phyloP scores from a whole-genome alignment of 2,113 vertebrate genomes.

The Nerophis ophidion region DNA sequence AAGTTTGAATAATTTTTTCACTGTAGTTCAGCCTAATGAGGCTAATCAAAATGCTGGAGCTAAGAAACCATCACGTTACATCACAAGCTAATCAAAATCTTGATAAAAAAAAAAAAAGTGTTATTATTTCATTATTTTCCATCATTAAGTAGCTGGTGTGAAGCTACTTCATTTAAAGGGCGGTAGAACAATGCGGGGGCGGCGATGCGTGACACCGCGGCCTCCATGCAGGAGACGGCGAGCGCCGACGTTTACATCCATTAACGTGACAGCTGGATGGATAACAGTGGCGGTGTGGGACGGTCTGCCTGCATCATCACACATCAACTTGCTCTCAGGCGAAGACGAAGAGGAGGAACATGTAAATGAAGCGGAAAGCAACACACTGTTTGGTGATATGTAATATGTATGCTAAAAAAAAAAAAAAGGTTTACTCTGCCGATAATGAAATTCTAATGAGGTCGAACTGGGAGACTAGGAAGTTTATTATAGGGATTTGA shows the following conservation, averaged over 20 bases:
- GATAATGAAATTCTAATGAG: constrained; percentile 60
- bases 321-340: constrained; percentile 47
- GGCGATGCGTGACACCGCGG: constrained; percentile 29
- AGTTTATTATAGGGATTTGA: constrained; percentile 22
- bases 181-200: constrained; percentile 11
- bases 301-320: constrained; percentile 44
- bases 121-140: constrained; percentile 45
- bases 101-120: constrained; percentile 35
- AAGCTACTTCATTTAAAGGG: constrained; percentile 29
- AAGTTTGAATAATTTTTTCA: constrained; percentile 52
- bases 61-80: constrained; percentile 29
- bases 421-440: constrained; percentile 51
- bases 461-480: constrained; percentile 28
- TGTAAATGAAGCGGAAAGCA: constrained; percentile 60
- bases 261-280: constrained; percentile 61
- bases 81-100: constrained; percentile 34
- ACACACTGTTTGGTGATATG: constrained; percentile 28
- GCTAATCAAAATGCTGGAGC: constrained; percentile 36
- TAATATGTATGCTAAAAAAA: constrained; percentile 66
- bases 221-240: constrained; percentile 44
- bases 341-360: constrained; percentile 58
- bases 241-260: constrained; percentile 43
- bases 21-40: constrained; percentile 38
- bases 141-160: constrained; percentile 45
- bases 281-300: constrained; percentile 36